These are phyloP conservation scores for Stomatorhinus ivindoensis DNA, from an alignment of 2,113 vertebrate species.

Conservation along the genomic window DNA sequence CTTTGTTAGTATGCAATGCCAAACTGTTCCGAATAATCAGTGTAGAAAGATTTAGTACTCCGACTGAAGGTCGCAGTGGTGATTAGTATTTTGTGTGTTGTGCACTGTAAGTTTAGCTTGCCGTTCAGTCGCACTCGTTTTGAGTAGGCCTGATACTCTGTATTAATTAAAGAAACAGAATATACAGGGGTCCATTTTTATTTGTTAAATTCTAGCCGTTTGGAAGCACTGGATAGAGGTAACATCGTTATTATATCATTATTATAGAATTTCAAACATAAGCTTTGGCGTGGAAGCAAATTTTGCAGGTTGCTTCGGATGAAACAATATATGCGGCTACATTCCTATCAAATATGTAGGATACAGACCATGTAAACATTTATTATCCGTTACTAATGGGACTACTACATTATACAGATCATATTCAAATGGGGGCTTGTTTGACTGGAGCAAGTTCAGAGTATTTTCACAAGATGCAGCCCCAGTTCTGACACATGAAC, in stretches of 20 bases:
- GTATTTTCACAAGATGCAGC: not conserved
- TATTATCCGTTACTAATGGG: not conserved
- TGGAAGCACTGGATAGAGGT: not conserved
- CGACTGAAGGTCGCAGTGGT: not conserved
- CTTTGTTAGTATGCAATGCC: not conserved
- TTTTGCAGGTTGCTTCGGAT: not conserved
- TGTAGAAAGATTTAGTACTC: not conserved
- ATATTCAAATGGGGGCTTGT: not conserved
- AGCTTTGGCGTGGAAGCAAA: not conserved
- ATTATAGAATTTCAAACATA: not conserved
- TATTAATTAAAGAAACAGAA: not conserved
- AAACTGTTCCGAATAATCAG: not conserved
- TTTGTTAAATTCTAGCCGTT: not conserved
- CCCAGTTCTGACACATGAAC: not conserved
- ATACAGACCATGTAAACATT: not conserved
- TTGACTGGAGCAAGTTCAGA: not conserved
- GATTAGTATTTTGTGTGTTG: not conserved
- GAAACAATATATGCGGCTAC: not conserved
- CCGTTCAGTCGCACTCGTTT: not conserved
- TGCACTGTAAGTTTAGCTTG: not conserved
- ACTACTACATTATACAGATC: not conserved
- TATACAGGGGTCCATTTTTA: not conserved
- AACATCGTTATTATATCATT: not conserved
- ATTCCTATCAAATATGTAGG: not conserved
- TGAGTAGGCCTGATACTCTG: not conserved